Evolutionary conservation across 2,888 invertebrate species (phyloP).

Genomic region (Agrochola circellaris): DNA sequence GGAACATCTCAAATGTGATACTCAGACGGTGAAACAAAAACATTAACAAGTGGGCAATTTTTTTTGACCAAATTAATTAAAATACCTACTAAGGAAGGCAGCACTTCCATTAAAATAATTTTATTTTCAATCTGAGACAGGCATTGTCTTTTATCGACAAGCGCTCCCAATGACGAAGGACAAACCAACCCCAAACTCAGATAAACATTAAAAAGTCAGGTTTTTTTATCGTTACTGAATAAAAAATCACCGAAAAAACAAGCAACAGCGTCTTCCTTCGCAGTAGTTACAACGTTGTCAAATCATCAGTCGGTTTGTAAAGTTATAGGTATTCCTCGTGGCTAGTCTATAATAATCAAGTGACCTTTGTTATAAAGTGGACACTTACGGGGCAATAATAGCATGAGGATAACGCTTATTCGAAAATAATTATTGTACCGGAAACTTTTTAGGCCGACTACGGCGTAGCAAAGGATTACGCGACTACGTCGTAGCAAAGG

Average conservation of each 20-base stretch:
- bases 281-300: background rate
- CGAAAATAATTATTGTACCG: background rate
- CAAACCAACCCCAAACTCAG: background rate
- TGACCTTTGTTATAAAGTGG: background rate
- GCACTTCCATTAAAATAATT: background rate
- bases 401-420: background rate
- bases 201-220: constrained; percentile 3
- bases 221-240: background rate
- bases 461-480: background rate
- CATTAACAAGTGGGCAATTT: background rate
- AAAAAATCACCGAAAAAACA: background rate
- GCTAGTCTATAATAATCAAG: too few relatives aligned
- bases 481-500: background rate
- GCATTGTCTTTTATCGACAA: constrained; percentile 24
- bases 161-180: background rate
- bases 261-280: too few relatives aligned
- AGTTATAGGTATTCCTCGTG: background rate
- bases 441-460: background rate
- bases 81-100: constrained; percentile 1
- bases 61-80: background rate
- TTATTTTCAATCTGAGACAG: constrained; percentile 22
- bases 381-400: background rate
- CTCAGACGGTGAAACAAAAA: background rate
- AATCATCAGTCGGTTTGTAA: background rate
- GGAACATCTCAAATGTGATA: background rate